These are phyloP conservation scores for Synergus laeviventris DNA, from an alignment of 2,888 invertebrate species.

Conservation along the genomic window DNA sequence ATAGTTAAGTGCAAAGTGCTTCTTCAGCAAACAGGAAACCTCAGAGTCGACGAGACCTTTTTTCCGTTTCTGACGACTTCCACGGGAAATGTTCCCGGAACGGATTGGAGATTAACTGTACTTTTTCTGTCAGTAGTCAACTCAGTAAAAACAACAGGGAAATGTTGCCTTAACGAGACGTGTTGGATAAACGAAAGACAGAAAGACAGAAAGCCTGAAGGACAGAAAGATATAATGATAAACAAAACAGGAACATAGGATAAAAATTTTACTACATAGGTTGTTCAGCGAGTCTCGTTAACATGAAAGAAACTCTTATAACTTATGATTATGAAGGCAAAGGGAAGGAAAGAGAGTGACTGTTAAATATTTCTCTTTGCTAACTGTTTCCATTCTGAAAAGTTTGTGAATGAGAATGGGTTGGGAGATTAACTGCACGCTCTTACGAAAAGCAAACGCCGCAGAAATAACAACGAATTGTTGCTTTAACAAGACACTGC, in stretches of 20 bases:
- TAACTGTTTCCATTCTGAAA: constrained; percentile 25
- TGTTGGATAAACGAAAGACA: constrained; percentile 15
- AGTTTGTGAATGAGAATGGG: constrained; percentile 19
- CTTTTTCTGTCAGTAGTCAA: constrained; percentile 25
- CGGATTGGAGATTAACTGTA: constrained; percentile 37
- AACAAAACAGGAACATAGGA: not conserved
- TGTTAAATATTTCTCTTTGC: constrained; percentile 29
- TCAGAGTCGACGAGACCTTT: constrained; percentile 14
- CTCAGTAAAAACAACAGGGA: constrained; percentile 30
- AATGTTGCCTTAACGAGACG: constrained; percentile 33
- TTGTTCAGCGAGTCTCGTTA: not conserved
- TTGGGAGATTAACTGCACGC: constrained; percentile 27
- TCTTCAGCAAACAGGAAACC: constrained; percentile 39
- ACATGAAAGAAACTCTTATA: not conserved
- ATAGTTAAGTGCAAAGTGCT: constrained; percentile 17
- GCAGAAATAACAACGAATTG: constrained; percentile 39
- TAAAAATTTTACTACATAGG: not conserved
- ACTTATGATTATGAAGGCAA: constrained; percentile 16
- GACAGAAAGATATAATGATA: constrained; percentile 1
- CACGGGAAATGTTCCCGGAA: constrained; percentile 39
- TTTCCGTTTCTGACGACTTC: constrained; percentile 24
- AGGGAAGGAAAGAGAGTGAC: constrained; percentile 10
- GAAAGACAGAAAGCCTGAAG: not conserved
- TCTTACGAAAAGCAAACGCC: constrained; percentile 26
- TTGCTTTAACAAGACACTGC: constrained; percentile 39